Base-by-base conservation (phyloP, 1,140 invertebrate genomes). In the Acromyrmex heyeri region DNA sequence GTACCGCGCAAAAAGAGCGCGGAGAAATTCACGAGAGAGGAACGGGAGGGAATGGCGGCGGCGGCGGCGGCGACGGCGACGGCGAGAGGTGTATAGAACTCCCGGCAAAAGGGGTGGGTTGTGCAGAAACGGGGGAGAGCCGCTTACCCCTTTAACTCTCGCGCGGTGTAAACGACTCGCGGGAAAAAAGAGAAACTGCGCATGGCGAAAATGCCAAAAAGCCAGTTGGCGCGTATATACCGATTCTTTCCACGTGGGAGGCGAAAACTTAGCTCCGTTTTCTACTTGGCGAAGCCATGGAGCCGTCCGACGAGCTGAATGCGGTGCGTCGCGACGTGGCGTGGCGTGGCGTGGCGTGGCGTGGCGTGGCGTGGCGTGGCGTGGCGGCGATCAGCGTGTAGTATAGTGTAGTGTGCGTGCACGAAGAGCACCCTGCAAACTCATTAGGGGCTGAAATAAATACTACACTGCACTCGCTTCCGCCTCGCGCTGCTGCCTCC, bases 371-470 rank as follows among this genome's bases (percentile, higher is more conserved):
- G 30, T 34, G 64, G 50, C n/a, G 67, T 34, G 34, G 34, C 34
- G 34, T 24, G 38, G 21, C 50, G 81, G 24, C 55, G 38, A 76
- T 38, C 61, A 44, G 18, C 85, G 85, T 91, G 30, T 34, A 6
- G 30, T 34, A 5, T 34, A 34, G 30, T 6, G 30, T 34, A 34
- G 30, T 34, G 75, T 62, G 77, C 87, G 87, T 73, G 82, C 78
- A 62, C 87, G 76, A 67, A 34, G 48, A 70, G 76, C 72, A 87
- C 77, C 69, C 87, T 79, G 91, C 89, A 89, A 91, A 90, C 91
- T 92, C 91, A 91, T 92, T 92, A 92, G 89, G 81, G 86, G 86
- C 83, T 90, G 91, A 92, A 92, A 92, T 92, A 92, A 92, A 92
- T 92, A 91, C 90, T 92, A 89, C 89, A 77, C 85, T 81, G 89